Evolutionary conservation across 2,113 vertebrate species (phyloP).

Genomic region (Hypanus sabinus): DNA sequence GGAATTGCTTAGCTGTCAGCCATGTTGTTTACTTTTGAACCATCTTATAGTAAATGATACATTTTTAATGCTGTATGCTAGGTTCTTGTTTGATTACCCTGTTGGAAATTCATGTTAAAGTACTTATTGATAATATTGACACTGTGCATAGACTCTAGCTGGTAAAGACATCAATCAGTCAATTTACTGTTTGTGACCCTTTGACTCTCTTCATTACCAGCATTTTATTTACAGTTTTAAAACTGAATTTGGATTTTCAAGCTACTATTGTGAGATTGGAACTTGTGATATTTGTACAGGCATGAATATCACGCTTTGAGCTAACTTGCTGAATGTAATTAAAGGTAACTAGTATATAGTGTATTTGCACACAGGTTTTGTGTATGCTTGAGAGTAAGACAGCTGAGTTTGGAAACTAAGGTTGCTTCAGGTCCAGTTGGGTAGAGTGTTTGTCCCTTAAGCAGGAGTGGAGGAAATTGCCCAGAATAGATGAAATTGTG

Average conservation of each 20-base stretch:
- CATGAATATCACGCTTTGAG: neutral
- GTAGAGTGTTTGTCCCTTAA: neutral
- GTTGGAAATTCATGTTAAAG: neutral
- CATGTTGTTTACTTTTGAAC: neutral
- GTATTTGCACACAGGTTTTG: neutral
- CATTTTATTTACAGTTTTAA: neutral
- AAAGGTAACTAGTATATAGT: neutral
- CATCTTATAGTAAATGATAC: neutral
- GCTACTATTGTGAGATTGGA: neutral
- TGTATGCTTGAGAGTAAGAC: neutral
- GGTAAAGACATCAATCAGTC: neutral
- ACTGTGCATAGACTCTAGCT: neutral
- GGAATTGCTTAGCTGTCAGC: neutral
- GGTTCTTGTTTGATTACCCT: neutral
- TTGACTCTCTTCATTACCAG: neutral
- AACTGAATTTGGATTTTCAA: neutral
- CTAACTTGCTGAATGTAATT: neutral
- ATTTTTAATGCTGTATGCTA: neutral
- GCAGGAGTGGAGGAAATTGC: neutral
- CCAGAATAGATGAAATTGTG: neutral
- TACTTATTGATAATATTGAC: neutral
- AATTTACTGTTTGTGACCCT: neutral
- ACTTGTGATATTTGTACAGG: neutral
- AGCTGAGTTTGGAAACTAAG: neutral
- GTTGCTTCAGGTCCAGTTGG: neutral